Conservation (phyloP, 2,113 vertebrate species). For the Shinisaurus crocodilurus region DNA sequence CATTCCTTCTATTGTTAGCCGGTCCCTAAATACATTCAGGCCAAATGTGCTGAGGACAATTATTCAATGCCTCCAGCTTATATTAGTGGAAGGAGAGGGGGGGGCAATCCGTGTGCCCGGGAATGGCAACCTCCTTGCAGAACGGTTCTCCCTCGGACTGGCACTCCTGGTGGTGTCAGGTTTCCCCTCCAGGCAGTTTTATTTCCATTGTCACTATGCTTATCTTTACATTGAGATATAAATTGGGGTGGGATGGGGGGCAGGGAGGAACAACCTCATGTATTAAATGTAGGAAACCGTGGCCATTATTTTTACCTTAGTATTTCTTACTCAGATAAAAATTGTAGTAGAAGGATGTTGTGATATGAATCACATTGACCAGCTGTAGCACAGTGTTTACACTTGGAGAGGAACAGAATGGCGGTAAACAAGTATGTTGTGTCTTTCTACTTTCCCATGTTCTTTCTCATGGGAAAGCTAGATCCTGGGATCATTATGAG, state of each 20-base stretch:
- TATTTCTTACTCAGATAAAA: neutral
- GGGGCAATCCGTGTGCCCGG: neutral
- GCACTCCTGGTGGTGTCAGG: neutral
- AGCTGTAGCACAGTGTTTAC: too few species aligned
- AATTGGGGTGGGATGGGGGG: neutral
- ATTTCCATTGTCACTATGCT: neutral
- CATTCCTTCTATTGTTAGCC: constrained; percentile 6
- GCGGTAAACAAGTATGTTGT: too few species aligned
- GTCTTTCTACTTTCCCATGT: too few species aligned
- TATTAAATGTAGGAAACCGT: neutral
- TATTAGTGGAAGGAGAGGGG: neutral
- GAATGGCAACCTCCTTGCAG: neutral
- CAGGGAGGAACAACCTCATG: neutral
- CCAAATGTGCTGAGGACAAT: neutral
- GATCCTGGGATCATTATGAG: too few species aligned
- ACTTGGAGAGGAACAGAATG: too few species aligned
- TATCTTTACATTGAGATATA: neutral
- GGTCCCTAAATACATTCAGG: neutral
- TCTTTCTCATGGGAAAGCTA: too few species aligned
- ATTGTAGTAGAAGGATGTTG: too few species aligned
- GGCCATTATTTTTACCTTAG: neutral
- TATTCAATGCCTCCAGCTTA: neutral
- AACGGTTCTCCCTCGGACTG: neutral
- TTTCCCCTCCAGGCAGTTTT: neutral
- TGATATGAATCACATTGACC: too few species aligned